Evolutionary conservation across 2,888 invertebrate species (phyloP), one percentile per base, ranked within the genome.

Genomic region (Parnassius mnemosyne): DNA sequence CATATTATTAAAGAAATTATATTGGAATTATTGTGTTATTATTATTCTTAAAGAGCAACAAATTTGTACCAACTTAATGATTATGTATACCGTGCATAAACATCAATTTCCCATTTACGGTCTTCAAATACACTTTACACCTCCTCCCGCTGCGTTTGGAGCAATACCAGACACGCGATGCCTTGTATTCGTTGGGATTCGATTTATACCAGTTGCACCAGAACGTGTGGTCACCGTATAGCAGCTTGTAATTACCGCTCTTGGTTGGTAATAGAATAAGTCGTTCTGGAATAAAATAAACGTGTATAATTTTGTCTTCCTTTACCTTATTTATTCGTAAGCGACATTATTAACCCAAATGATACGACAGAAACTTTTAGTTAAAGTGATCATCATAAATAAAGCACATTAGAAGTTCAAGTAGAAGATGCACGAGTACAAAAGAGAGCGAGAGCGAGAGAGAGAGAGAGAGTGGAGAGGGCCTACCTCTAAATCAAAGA

Each of bases 111-210:
- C 71, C 66, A 7, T 68, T 65, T 3, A 65, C 62, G 0, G 80
- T 80, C 54, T 64, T 77, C 3, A 78, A 65, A 10, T 68, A 66
- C 10, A 70, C 77, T 5, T 61, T 66, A 52, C 81, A 82, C 3
- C 70, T 66, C 2, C 42, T 67, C 3, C 72, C 73, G 57, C 73
- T 75, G 16, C 72, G 70, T 58, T 78, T 80, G 0, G 78, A 79
- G 50, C 81, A 81, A 57, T 80, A 79, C 82, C 81, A 80, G 11
- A 69, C 69, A 1, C 70, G 61, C 11, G 58, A 60, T 3, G 66
- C 65, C 12, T 65, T 68, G 46, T 55, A 67, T 64, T 1, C 61
- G 54, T 16, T 49, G 11, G 9, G 65, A 7, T 49, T 57, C 52
- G 50, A 34, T 44, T 71, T 71, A 3, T 74, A 70, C 58, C 69